A percentile compares a stretch with the other conserved stretches of the same genome.
These are phyloP conservation scores for Phoxinus phoxinus DNA, from an alignment of 2,113 vertebrate species.

Conservation along the genomic window DNA sequence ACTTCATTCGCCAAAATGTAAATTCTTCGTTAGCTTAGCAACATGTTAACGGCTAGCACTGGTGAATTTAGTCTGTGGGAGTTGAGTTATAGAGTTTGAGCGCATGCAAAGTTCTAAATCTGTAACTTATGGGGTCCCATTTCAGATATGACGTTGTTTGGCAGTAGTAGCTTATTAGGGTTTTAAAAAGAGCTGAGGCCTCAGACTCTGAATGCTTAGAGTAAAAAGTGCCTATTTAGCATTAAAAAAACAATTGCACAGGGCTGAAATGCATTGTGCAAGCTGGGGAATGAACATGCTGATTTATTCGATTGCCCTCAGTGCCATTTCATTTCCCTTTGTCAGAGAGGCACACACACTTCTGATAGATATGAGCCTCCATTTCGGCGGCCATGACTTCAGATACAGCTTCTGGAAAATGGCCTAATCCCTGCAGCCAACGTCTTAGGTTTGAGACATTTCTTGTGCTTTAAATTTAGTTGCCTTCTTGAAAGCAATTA, in stretches of 20 bases:
- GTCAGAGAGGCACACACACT: slow-evolving; percentile 36
- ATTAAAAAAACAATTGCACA: background rate
- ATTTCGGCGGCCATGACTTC: background rate
- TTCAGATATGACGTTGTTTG: background rate
- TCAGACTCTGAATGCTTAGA: background rate
- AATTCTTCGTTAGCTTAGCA: background rate
- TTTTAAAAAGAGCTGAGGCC: background rate
- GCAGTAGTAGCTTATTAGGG: background rate
- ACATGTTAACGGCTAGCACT: background rate
- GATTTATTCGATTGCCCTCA: slow-evolving; percentile 54
- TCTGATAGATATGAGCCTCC: slow-evolving; percentile 15
- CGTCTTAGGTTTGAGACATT: background rate
- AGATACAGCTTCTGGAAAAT: background rate
- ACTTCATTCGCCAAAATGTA: background rate
- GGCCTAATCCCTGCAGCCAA: background rate
- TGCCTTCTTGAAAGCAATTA: background rate
- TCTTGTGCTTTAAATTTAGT: background rate
- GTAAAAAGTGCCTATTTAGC: slow-evolving; percentile 17
- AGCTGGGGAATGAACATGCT: background rate
- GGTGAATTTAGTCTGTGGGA: background rate
- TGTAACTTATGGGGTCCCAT: background rate
- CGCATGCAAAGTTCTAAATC: background rate
- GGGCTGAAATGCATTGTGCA: slow-evolving; percentile 5
- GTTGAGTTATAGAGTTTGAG: background rate
- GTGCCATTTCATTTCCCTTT: slow-evolving; percentile 15